Evolutionary conservation across 2,888 invertebrate species (phyloP), one percentile per base, ranked within the genome.

Genomic region (Perithous albicinctus): DNA sequence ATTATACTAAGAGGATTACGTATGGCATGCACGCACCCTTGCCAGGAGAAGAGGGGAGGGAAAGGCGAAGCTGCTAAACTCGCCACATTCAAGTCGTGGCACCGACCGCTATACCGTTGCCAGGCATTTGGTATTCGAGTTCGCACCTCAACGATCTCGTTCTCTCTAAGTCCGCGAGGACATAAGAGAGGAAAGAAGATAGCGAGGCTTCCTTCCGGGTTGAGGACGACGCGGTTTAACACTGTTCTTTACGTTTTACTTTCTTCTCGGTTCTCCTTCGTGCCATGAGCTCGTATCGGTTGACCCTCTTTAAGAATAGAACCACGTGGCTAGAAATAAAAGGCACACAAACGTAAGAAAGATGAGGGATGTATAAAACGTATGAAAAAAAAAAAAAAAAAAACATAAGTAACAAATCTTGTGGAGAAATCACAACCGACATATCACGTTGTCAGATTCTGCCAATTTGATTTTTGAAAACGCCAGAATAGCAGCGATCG

Each of bases 1-100:
- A 77, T 77, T 80, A 80, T 80, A 76, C 72, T 73, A 80, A 83
- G 83, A 72, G 80, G 83, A 80, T 83, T 83, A 80, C 76, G 82
- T 73, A 73, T 80, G 72, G 67, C 67, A 63, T 76, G 75, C 75
- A 80, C 70, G 75, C 70, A 56, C 61, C 56, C 75, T 69, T 79
- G 83, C 64, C 0, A 23, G 20, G 23, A 2, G 20, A 23, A 10
- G 5, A 18, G 12, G 23, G 23, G 10, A 2, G 23, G 75, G n/a
- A n/a, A n/a, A n/a, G n/a, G n/a, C n/a, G n/a, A n/a, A n/a, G n/a
- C n/a, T n/a, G n/a, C n/a, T n/a, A n/a, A n/a, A n/a, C n/a, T n/a
- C n/a, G n/a, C n/a, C 26, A 8, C 54, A 74, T 48, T 20, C 51
- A 76, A 67, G 78, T 82, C 43, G 32, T 66, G 70, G 54, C 46